phyloP scores from a whole-genome alignment of 2,797 vertebrate species.

The Cryptoblepharus egeriae region DNA sequence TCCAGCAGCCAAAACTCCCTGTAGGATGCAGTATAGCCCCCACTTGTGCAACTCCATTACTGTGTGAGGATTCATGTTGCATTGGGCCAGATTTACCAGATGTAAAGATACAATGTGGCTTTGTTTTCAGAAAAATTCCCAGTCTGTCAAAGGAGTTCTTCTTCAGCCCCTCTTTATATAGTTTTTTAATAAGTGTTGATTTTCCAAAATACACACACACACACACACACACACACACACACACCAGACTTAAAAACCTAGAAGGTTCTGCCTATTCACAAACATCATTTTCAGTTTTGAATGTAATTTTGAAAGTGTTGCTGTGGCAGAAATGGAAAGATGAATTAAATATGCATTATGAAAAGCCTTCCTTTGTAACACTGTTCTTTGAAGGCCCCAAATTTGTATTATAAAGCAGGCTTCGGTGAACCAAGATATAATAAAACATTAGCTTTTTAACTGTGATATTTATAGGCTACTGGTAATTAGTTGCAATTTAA shows the following conservation, averaged over 20 bases:
- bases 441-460: slow-evolving; percentile 57
- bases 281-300: slow-evolving; percentile 12
- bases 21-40: too few relatives aligned
- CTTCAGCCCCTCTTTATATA: fast-evolving
- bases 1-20: too few relatives aligned
- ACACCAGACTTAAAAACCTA: neutral
- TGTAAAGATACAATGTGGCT: neutral
- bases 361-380: slow-evolving; percentile 44
- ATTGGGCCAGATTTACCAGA: neutral
- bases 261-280: neutral
- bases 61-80: too few relatives aligned
- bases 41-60: too few relatives aligned
- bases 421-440: slow-evolving; percentile 56
- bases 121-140: neutral
- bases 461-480: slow-evolving; percentile 66
- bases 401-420: slow-evolving; percentile 47
- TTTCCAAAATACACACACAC: neutral
- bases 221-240: neutral
- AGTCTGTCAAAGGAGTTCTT: neutral
- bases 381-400: slow-evolving; percentile 49
- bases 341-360: neutral
- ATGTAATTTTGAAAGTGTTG: slow-evolving; percentile 1
- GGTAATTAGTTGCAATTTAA: slow-evolving; percentile 59
- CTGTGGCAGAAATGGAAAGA: slow-evolving; percentile 39
- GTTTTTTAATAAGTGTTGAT: neutral